Percentiles rank a stretch among this genome's conserved stretches.
These are phyloP conservation scores for Harlomillsia oculata DNA, from an alignment of 1,140 invertebrate genomes.

Conservation along the genomic window DNA sequence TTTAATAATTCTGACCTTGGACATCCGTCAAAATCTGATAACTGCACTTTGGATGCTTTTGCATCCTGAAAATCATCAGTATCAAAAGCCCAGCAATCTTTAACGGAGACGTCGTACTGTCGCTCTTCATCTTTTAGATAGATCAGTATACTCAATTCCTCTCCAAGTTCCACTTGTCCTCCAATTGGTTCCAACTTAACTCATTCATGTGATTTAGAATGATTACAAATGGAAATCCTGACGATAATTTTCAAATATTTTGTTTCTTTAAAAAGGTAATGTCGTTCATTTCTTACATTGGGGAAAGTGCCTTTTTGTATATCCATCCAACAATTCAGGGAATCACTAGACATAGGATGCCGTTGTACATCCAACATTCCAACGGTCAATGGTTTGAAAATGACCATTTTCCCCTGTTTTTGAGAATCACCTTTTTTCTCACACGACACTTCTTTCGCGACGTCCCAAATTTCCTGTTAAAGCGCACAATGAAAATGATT, in stretches of 20 bases:
- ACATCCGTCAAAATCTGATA: conserved; percentile 56
- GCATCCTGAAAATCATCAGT: conserved; percentile 51
- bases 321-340: conserved; percentile 66
- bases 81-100: conserved; percentile 64
- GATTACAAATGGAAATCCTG: not conserved
- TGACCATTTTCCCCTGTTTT: conserved; percentile 52
- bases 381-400: conserved; percentile 58
- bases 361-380: conserved; percentile 60
- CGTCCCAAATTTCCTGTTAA: conserved; percentile 48
- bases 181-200: conserved; percentile 49
- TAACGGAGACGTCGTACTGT: conserved; percentile 56
- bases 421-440: conserved; percentile 38
- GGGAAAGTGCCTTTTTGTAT: conserved; percentile 59
- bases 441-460: conserved; percentile 53
- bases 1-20: conserved; percentile 46
- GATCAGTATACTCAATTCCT: conserved; percentile 57
- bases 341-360: conserved; percentile 50
- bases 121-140: conserved; percentile 56
- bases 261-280: not conserved
- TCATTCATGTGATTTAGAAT: not conserved
- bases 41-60: conserved; percentile 51
- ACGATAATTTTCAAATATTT: not conserved
- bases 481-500: not conserved
- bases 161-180: conserved; percentile 57
- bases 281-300: conserved; percentile 52